Percentiles rank a stretch among this genome's conserved stretches.
Conservation (phyloP, 2,113 vertebrate species). For the Plestiodon gilberti region DNA sequence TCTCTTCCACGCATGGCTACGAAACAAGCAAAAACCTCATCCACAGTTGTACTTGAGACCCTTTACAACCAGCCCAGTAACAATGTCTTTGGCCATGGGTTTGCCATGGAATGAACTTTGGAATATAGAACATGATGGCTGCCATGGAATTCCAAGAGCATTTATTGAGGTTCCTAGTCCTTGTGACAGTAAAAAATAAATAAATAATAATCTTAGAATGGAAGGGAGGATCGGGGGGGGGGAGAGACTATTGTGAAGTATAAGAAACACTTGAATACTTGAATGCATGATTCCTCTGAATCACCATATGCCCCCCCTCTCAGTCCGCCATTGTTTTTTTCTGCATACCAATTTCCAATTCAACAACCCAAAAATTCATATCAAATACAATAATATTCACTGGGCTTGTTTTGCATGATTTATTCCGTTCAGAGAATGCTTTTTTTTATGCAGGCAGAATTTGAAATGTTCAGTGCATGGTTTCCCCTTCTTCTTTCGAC, state of each 20-base stretch:
- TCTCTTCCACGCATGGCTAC: no score
- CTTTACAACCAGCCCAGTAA: no score
- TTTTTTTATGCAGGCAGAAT: neutral
- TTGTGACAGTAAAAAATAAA: neutral
- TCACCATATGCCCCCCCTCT: neutral
- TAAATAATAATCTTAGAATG: neutral
- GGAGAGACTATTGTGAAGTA: neutral
- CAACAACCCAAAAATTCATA: neutral
- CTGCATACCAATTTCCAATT: no score
- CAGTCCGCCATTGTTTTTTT: neutral
- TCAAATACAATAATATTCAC: neutral
- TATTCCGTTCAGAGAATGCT: neutral
- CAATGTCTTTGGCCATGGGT: no score
- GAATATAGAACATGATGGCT: neutral
- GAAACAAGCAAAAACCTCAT: no score
- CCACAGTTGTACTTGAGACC: no score
- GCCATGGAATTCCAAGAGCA: neutral
- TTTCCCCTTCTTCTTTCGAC: neutral
- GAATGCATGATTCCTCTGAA: neutral
- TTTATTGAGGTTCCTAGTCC: neutral
- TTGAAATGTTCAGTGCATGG: neutral
- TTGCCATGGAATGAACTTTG: no score
- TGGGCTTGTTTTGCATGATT: neutral
- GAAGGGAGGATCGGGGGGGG: neutral
- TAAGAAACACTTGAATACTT: no score